Evolutionary conservation across 2,113 vertebrate genomes (phyloP).

Genomic region (Rhipidura dahli): DNA sequence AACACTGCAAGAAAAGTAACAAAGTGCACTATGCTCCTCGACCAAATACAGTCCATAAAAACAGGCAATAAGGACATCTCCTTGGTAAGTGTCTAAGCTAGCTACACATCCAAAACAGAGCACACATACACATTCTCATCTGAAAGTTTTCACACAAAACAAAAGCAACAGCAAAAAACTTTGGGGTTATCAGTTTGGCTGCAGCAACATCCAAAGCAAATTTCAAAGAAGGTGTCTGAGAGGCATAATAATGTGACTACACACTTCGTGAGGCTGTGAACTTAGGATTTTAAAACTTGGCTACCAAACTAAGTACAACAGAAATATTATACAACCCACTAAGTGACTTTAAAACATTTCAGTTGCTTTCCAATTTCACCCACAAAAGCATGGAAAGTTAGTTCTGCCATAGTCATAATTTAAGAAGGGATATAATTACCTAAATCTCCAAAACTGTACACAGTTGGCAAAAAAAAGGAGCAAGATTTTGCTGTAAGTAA

Average conservation of each 20-base stretch:
- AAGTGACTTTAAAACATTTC: conserved; percentile 45
- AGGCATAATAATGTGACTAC: background rate
- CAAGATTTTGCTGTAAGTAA: conserved; percentile 51
- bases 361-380: conserved; percentile 41
- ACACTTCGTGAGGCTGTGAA: background rate
- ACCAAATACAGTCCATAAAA: background rate
- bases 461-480: conserved; percentile 1
- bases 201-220: background rate
- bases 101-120: background rate
- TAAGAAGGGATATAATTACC: conserved; percentile 48
- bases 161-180: background rate
- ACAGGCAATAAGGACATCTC: background rate
- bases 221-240: background rate
- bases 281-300: conserved; percentile 26
- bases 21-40: background rate
- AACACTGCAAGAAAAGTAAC: background rate
- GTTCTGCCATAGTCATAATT: conserved; percentile 38
- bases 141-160: background rate
- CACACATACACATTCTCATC: background rate
- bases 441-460: conserved; percentile 44
- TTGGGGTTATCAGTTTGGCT: conserved; percentile 25
- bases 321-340: conserved; percentile 28
- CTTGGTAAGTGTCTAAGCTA: background rate
- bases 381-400: conserved; percentile 27
- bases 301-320: background rate